A percentile compares a stretch with the other conserved stretches of the same genome.
Conservation (phyloP, 2,797 vertebrate species). For the Propithecus deckenii region DNA sequence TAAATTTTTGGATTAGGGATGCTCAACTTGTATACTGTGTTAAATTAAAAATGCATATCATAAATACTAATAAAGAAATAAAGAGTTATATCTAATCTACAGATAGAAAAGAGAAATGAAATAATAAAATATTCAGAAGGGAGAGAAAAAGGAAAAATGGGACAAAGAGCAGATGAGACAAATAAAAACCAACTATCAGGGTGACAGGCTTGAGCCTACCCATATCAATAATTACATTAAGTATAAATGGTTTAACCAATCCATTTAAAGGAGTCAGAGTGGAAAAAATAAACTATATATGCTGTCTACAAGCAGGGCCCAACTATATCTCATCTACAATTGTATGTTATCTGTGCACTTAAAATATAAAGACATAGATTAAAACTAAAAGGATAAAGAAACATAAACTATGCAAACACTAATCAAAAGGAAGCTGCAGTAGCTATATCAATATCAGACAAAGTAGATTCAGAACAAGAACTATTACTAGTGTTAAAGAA, state of each 20-base stretch:
- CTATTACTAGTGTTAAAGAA: background rate
- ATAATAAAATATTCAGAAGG: background rate
- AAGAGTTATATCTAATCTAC: background rate
- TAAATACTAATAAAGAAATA: constrained; percentile 11
- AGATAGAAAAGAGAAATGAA: background rate
- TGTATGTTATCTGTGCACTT: background rate
- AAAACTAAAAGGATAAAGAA: constrained; percentile 6
- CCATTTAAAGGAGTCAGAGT: background rate
- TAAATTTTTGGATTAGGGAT: background rate
- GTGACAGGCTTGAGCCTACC: background rate
- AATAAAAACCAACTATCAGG: background rate
- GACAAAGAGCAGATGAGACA: background rate
- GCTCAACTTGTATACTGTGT: background rate
- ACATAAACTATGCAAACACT: background rate
- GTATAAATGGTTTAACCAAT: background rate
- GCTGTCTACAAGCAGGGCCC: background rate
- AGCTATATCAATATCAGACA: background rate
- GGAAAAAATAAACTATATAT: background rate
- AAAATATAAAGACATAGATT: background rate
- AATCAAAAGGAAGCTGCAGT: background rate
- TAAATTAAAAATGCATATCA: background rate
- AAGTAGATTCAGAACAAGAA: constrained; percentile 19
- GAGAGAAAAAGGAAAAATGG: background rate
- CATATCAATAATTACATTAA: background rate
- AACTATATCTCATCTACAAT: background rate